Base-by-base conservation (phyloP, 2,113 vertebrate species). In the Neogobius melanostomus region DNA sequence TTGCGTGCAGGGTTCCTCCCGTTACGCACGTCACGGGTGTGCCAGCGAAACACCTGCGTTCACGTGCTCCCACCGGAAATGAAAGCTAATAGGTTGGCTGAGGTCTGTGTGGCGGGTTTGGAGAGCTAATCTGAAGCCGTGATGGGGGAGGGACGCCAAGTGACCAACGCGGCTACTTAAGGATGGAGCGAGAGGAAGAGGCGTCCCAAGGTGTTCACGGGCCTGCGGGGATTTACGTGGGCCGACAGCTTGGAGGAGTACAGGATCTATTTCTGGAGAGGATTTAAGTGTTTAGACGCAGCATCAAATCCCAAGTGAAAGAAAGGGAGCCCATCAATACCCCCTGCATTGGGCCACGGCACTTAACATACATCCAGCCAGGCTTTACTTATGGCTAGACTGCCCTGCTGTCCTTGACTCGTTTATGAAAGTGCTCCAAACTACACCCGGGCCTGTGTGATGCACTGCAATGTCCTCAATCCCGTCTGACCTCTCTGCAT, bases 241-340 rank as follows among this genome's bases (percentile, higher is more conserved):
- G 81, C 80, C 88, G 82, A 90, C 91, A 92, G 90, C 85, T 91
- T 90, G 90, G 84, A 83, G 67, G 45, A 69, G 74, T 65, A 84
- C 80, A 76, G 73, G 80, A 61, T 61, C 87, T 92, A 92, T 92
- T 92, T 90, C 68, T 80, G 88, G 91, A 92, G 82, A 80, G 91
- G 91, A 92, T 91, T 92, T 91, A 90, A 85, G 87, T 74, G 90
- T 92, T 92, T 84, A 91, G 90, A 89, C 75, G 57, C 77, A 72
- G 49, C 87, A 87, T 91, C 83, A 90, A 89, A 91, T 91, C 91
- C 88, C 64, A 74, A 76, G 78, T 82, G 86, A 77, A 78, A 80
- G 84, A 82, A 85, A 80, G 80, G 79, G 78, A 82, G 74, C 75
- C 69, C 71, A 81, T 72, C 77, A 67, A 68, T 72, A 70, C 63